Conservation (phyloP, 2,888 invertebrate genomes). For the Heliconius erato region DNA sequence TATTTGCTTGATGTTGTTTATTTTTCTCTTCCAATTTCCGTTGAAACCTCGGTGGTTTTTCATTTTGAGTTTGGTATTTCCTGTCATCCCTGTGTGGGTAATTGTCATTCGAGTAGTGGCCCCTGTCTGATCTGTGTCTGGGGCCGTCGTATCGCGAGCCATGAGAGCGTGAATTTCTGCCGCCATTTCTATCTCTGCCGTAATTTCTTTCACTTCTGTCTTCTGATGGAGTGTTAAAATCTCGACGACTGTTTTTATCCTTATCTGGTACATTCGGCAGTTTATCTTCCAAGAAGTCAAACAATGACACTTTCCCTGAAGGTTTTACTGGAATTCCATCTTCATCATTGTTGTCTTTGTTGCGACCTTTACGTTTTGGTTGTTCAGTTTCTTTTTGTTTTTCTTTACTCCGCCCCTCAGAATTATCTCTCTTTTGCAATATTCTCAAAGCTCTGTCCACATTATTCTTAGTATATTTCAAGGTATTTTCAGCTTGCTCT, state of each 20-base stretch:
- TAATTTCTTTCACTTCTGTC: slow-evolving; percentile 72
- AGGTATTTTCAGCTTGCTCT: slow-evolving; percentile 91
- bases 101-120: slow-evolving; percentile 74
- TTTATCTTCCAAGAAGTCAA: slow-evolving; percentile 94
- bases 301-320: slow-evolving; percentile 91
- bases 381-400: slow-evolving; percentile 76
- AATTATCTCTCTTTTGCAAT: slow-evolving; percentile 86
- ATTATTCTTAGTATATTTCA: slow-evolving; percentile 90
- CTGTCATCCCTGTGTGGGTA: slow-evolving; percentile 73
- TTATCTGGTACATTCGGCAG: slow-evolving; percentile 86
- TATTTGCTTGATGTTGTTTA: slow-evolving; percentile 69
- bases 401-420: slow-evolving; percentile 78
- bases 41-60: slow-evolving; percentile 88
- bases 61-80: slow-evolving; percentile 78
- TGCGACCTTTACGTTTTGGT: slow-evolving; percentile 80
- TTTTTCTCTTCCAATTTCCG: slow-evolving; percentile 82
- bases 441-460: slow-evolving; percentile 90
- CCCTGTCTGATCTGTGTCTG: slow-evolving; percentile 70
- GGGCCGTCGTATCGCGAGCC: slow-evolving; percentile 70
- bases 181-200: slow-evolving; percentile 70
- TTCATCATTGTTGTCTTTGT: slow-evolving; percentile 81
- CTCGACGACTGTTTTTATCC: slow-evolving; percentile 71
- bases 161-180: slow-evolving; percentile 70
- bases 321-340: slow-evolving; percentile 89
- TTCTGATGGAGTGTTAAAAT: slow-evolving; percentile 63